These are phyloP conservation scores for Cottoperca gobio DNA, from an alignment of 2,797 vertebrate genomes.

Conservation along the genomic window DNA sequence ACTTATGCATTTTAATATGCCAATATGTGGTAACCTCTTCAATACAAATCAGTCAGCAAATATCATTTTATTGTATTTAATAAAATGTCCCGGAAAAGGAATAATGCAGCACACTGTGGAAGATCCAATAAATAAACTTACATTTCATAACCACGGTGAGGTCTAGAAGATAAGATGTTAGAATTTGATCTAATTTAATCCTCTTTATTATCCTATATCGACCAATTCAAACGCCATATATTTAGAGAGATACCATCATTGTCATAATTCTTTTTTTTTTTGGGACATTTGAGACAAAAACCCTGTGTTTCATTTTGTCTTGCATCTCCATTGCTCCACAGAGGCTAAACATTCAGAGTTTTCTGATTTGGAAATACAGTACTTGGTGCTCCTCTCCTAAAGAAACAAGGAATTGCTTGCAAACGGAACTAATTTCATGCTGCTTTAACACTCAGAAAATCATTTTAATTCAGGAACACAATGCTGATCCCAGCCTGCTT, in stretches of 20 bases:
- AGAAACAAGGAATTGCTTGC: slow-evolving; percentile 63
- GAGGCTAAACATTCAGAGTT: slow-evolving; percentile 44
- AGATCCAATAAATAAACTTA: background rate
- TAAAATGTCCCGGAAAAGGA: slow-evolving; percentile 10
- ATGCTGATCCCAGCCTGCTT: slow-evolving; percentile 43
- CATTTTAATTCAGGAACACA: slow-evolving; percentile 73
- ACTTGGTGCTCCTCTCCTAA: slow-evolving; percentile 44
- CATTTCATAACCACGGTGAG: background rate
- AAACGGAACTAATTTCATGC: slow-evolving; percentile 84
- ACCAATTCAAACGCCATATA: slow-evolving; percentile 19
- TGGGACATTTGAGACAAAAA: no score
- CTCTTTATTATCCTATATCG: slow-evolving; percentile 6
- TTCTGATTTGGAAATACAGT: slow-evolving; percentile 71
- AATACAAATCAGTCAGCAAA: background rate
- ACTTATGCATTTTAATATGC: background rate
- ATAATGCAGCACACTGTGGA: background rate
- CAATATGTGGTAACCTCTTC: background rate
- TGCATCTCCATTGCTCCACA: slow-evolving; percentile 33
- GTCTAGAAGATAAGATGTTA: background rate
- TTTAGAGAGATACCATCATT: background rate
- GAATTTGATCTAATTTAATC: background rate
- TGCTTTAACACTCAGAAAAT: slow-evolving; percentile 76
- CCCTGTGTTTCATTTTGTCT: slow-evolving; percentile 19
- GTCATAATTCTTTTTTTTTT: no score
- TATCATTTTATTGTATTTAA: background rate